Evolutionary conservation across 2,113 vertebrate species (phyloP).

Genomic region (Ameiurus melas): DNA sequence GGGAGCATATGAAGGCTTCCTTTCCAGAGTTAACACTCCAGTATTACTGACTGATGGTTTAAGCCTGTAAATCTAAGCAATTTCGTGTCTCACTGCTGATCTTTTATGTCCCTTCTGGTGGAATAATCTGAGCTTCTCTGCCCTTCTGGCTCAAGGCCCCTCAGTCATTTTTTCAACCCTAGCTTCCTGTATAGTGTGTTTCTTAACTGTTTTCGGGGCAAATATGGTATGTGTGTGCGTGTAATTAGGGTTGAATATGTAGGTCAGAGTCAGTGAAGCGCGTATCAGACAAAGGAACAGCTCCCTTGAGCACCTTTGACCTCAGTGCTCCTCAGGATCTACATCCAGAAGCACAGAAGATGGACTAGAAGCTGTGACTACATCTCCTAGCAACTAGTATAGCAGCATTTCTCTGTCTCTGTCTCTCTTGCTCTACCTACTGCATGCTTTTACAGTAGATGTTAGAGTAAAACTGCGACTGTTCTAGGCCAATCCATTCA

Average conservation of each 20-base stretch:
- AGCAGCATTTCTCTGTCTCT: background rate
- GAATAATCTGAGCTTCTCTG: slow-evolving; percentile 39
- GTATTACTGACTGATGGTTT: slow-evolving; percentile 6
- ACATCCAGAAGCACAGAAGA: slow-evolving; percentile 44
- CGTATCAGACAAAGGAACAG: slow-evolving; percentile 35
- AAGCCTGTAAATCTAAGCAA: slow-evolving; percentile 32
- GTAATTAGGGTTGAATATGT: slow-evolving; percentile 10
- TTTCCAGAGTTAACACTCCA: slow-evolving; percentile 20
- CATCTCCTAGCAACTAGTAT: background rate
- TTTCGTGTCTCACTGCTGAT: slow-evolving; percentile 49
- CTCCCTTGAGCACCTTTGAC: slow-evolving; percentile 36
- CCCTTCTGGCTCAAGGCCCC: slow-evolving; percentile 39
- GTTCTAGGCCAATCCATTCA: background rate
- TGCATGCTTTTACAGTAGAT: background rate
- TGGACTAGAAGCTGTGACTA: slow-evolving; percentile 2
- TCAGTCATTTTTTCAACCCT: slow-evolving; percentile 25
- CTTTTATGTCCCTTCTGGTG: slow-evolving; percentile 34
- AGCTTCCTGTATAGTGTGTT: slow-evolving; percentile 18
- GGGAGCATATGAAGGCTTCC: slow-evolving; percentile 1
- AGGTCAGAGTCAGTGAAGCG: slow-evolving; percentile 23
- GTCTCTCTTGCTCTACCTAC: background rate
- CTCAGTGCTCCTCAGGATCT: slow-evolving; percentile 26
- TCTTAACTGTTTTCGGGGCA: slow-evolving; percentile 12
- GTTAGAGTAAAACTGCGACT: background rate
- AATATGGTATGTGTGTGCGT: slow-evolving; percentile 6